These are phyloP conservation scores for Protonemura montana DNA, from an alignment of 2,888 invertebrate genomes.

Conservation along the genomic window DNA sequence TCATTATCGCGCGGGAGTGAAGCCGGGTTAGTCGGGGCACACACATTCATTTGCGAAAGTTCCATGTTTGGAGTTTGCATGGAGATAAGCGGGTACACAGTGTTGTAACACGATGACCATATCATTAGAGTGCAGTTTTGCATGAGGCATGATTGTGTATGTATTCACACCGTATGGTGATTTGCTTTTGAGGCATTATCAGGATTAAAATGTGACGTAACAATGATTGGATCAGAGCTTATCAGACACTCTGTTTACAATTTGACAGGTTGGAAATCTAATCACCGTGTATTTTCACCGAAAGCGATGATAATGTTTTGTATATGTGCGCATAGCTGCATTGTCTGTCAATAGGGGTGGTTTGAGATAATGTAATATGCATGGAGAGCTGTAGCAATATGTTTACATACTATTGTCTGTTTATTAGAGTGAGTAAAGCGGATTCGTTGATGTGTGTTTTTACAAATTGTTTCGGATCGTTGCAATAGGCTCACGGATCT, in stretches of 20 bases:
- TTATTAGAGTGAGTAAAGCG: neutral
- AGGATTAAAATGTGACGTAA: neutral
- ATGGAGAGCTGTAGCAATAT: neutral
- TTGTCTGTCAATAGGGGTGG: neutral
- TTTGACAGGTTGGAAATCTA: neutral
- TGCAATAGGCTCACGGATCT: neutral
- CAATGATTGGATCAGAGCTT: neutral
- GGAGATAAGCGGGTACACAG: neutral
- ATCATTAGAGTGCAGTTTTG: neutral
- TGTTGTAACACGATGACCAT: neutral
- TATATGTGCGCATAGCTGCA: neutral
- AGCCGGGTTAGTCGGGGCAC: neutral
- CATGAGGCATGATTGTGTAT: neutral
- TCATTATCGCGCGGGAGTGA: neutral
- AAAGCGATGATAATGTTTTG: neutral
- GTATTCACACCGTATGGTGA: neutral
- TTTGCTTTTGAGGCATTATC: neutral
- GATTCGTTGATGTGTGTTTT: neutral
- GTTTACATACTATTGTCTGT: neutral
- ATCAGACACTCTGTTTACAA: slow-evolving; percentile 12
- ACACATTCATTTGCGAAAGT: neutral
- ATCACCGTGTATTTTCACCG: neutral
- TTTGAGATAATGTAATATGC: neutral
- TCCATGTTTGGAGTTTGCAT: neutral
- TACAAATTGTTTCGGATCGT: neutral